Evolutionary conservation across 2,113 vertebrate species (phyloP).

Genomic region (Pterocles burchelli): DNA sequence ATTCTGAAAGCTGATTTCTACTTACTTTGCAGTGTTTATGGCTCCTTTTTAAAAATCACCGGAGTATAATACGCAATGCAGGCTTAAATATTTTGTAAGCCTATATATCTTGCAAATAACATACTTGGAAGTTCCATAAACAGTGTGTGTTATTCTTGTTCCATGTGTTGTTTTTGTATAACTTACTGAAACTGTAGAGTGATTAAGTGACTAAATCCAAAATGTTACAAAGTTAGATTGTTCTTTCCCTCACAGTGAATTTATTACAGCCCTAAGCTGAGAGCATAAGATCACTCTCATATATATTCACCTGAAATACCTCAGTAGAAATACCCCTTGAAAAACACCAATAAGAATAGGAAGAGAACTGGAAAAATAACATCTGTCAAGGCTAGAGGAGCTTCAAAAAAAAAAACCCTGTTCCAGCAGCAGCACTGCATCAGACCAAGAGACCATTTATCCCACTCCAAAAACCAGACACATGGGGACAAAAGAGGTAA

Average conservation of each 20-base stretch:
- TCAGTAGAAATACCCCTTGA: background rate
- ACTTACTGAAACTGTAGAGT: background rate
- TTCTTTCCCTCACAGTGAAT: background rate
- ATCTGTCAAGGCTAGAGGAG: background rate
- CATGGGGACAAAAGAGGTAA: background rate
- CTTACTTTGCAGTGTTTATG: background rate
- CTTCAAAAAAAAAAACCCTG: accelerated
- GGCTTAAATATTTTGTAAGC: background rate
- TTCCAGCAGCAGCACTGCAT: background rate
- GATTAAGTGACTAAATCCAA: background rate
- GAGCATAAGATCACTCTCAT: background rate
- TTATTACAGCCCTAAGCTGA: background rate
- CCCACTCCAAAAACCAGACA: background rate
- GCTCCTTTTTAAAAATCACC: background rate
- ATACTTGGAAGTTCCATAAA: background rate
- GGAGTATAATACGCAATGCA: background rate
- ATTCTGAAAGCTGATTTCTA: background rate
- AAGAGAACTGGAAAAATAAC: background rate
- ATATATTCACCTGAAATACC: background rate
- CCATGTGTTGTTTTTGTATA: background rate
- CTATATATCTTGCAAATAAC: background rate
- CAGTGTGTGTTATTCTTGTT: background rate
- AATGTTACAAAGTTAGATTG: background rate
- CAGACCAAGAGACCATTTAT: accelerated
- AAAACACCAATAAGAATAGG: background rate